Conservation (phyloP, 37 sponge, comb jelly and placozoan genomes). For the Cladorhizidae sp. region DNA sequence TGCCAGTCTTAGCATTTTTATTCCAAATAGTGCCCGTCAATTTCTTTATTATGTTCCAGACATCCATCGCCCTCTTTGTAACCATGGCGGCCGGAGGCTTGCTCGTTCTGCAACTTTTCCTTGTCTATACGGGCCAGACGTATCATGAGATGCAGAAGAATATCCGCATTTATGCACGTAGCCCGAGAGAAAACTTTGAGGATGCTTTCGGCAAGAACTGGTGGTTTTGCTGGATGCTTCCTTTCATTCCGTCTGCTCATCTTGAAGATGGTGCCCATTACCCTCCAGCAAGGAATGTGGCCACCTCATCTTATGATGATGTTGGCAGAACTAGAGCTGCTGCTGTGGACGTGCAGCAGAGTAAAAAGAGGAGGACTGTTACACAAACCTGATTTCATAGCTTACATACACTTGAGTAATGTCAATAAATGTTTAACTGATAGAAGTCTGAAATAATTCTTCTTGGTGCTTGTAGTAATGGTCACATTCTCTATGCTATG, state of each 20-base stretch:
- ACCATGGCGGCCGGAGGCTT: constrained; percentile 22
- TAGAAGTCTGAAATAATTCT: no score
- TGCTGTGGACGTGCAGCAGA: no score
- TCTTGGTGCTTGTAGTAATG: no score
- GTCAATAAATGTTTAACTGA: no score
- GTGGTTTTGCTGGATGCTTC: constrained; percentile 74
- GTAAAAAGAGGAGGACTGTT: not conserved
- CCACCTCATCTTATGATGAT: no score
- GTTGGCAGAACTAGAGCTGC: constrained; percentile 4
- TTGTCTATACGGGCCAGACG: constrained; percentile 66
- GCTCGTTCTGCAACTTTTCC: constrained; percentile 42
- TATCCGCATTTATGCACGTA: constrained; percentile 16
- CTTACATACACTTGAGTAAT: no score
- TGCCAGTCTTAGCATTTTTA: constrained; percentile 71
- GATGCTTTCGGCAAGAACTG: constrained; percentile 68
- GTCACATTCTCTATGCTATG: no score
- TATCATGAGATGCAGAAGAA: constrained; percentile 49
- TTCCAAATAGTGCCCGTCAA: constrained; percentile 55
- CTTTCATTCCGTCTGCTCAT: constrained; percentile 74
- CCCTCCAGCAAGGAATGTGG: constrained; percentile 5
- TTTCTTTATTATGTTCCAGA: constrained; percentile 37
- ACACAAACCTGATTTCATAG: not conserved
- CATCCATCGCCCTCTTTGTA: constrained; percentile 49
- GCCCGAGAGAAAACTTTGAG: constrained; percentile 26
- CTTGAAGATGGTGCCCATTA: constrained; percentile 70